A percentile compares a stretch with the other conserved stretches of the same genome.
Evolutionary conservation across 2,113 vertebrate genomes (phyloP).

Genomic region (rat (Rattus norvegicus)): GRCr8 NC_086028.1:6074001-6074500

Average conservation of each 20-base stretch:
- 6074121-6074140: neutral
- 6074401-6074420: neutral
- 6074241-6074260: accelerated
- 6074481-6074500: conserved; percentile 7
- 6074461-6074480: neutral
- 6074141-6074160: neutral
- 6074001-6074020: neutral
- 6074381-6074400: accelerated
- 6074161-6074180: neutral
- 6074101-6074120: neutral
- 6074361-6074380: neutral
- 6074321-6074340: neutral
- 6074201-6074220: neutral
- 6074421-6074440: neutral
- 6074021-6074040: neutral
- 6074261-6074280: neutral
- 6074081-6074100: too few species aligned
- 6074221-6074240: neutral
- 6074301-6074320: neutral
- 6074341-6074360: accelerated
- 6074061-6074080: neutral
- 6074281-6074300: neutral
- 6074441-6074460: neutral
- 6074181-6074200: neutral
- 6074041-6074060: neutral